These are phyloP conservation scores for Aphelocoma californica DNA, from an alignment of 2,797 vertebrate species.

Conservation along the genomic window DNA sequence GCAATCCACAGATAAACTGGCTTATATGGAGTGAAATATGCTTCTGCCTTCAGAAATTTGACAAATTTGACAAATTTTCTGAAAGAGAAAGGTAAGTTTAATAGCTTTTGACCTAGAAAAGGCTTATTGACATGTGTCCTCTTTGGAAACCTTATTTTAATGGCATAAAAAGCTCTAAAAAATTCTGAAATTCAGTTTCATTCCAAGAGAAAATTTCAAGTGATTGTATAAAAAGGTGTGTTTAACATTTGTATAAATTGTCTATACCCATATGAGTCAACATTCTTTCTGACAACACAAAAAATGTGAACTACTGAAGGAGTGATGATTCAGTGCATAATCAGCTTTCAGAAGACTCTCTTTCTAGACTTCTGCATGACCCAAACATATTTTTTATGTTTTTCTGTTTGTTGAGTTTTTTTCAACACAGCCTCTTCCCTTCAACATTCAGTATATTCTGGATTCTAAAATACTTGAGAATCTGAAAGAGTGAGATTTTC, in stretches of 20 bases:
- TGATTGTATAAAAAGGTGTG: not conserved
- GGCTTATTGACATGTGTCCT: rapidly evolving
- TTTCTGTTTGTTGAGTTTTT: not conserved
- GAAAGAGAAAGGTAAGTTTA: not conserved
- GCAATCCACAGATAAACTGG: not conserved
- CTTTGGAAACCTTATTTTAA: not conserved
- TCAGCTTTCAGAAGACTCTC: not conserved
- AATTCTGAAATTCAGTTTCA: not conserved
- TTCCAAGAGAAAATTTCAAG: not conserved
- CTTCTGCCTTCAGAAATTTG: not conserved
- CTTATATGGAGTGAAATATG: not conserved
- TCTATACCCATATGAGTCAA: not conserved
- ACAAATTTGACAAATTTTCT: not conserved
- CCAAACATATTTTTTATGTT: not conserved
- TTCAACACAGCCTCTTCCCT: not conserved
- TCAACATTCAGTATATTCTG: not conserved
- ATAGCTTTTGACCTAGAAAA: not conserved
- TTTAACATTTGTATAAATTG: not conserved
- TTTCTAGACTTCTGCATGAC: not conserved
- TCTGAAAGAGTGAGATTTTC: not conserved
- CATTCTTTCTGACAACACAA: not conserved
- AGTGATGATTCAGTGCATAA: not conserved
- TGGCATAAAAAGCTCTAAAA: not conserved
- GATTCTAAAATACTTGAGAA: not conserved
- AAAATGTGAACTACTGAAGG: not conserved